Percentiles rank a stretch among this genome's conserved stretches.
Evolutionary conservation across 2,888 invertebrate genomes (phyloP).

Genomic region (Euzetes globulus): DNA sequence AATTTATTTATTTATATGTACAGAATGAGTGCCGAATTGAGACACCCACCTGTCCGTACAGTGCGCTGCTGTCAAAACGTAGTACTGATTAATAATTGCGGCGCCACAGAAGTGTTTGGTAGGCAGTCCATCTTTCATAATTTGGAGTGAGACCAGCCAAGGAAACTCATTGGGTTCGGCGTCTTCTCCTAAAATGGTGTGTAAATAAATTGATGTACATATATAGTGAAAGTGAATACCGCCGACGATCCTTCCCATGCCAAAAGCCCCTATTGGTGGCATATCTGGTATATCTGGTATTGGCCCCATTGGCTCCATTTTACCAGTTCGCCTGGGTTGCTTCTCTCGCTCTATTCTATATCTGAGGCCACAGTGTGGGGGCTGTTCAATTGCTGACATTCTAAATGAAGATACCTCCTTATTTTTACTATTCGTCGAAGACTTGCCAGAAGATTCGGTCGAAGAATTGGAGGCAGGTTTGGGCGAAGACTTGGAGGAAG

Average conservation of each 20-base stretch:
- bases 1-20: not conserved
- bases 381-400: too few species aligned
- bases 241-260: not conserved
- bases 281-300: too few species aligned
- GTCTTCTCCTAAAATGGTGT: constrained; percentile 12
- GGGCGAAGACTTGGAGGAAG: too few species aligned
- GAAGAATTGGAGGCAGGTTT: too few species aligned
- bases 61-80: constrained; percentile 26
- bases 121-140: not conserved
- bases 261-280: not conserved
- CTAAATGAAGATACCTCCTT: too few species aligned
- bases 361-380: not conserved
- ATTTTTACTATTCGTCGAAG: too few species aligned
- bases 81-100: constrained; percentile 9
- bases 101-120: too few species aligned
- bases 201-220: not conserved
- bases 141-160: constrained; percentile 5
- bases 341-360: not conserved
- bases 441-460: too few species aligned
- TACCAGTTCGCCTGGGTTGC: too few species aligned
- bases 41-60: constrained; percentile 6
- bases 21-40: too few species aligned
- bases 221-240: not conserved
- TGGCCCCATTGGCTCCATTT: too few species aligned
- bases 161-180: not conserved